Conservation (phyloP, 2,113 vertebrate species). For the Dasypus novemcinctus region DNA sequence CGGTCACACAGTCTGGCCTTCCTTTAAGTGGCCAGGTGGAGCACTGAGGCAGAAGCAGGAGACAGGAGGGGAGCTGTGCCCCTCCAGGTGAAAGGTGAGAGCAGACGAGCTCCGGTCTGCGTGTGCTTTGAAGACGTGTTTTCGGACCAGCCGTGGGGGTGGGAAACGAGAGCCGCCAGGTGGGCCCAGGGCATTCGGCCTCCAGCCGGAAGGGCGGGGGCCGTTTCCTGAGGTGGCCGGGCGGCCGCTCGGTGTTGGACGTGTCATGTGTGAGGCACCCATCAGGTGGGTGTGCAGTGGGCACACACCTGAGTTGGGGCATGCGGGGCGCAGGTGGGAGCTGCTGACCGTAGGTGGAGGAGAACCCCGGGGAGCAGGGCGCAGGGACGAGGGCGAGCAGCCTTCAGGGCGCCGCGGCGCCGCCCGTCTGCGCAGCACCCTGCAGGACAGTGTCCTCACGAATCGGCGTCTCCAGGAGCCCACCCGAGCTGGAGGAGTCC, state of each 20-base stretch:
- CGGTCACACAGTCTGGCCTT: neutral
- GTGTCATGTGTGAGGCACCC: fast-evolving
- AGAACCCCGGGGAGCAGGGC: too few relatives aligned
- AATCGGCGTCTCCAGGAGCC: too few relatives aligned
- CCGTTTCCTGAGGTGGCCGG: neutral
- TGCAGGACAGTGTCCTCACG: too few relatives aligned
- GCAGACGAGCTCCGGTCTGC: fast-evolving
- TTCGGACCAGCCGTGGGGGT: neutral
- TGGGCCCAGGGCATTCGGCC: neutral
- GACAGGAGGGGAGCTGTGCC: neutral
- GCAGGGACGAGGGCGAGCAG: too few relatives aligned
- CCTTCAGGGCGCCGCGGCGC: too few relatives aligned
- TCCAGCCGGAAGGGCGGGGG: neutral
- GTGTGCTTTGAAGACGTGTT: fast-evolving
- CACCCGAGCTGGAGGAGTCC: too few relatives aligned
- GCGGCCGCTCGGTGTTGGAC: neutral
- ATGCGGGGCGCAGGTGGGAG: fast-evolving
- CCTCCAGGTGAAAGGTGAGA: neutral
- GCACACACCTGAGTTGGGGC: too few relatives aligned
- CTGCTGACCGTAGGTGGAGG: fast-evolving
- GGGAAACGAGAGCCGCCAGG: neutral
- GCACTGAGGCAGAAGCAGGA: neutral
- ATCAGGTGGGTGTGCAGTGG: too few relatives aligned
- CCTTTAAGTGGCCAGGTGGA: neutral
- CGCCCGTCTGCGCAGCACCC: too few relatives aligned